These are phyloP conservation scores for Magallana gigas DNA, from an alignment of 1,140 invertebrate species.

Conservation along the genomic window DNA sequence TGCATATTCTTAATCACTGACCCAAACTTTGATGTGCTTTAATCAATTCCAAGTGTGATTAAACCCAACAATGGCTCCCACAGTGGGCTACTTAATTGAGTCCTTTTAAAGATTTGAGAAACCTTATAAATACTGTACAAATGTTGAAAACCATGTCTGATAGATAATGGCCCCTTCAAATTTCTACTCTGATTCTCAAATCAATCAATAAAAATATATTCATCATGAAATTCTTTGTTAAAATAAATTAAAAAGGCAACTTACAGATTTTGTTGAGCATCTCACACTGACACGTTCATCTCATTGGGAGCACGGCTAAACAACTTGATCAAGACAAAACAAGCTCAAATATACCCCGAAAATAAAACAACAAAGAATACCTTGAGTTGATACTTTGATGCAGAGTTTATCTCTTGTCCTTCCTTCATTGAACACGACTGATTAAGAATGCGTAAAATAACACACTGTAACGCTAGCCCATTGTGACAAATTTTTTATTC, in stretches of 20 bases:
- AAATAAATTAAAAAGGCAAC: conserved; percentile 1
- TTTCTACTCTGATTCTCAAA: background rate
- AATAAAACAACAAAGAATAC: background rate
- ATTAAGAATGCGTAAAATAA: conserved; percentile 23
- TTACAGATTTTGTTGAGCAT: background rate
- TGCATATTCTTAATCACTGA: conserved; percentile 38
- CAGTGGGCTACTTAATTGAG: conserved; percentile 18
- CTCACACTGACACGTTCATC: background rate
- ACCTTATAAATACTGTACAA: background rate
- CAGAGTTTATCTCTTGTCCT: conserved; percentile 4
- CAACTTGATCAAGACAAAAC: conserved; percentile 11
- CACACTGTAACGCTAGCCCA: background rate
- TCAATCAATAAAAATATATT: background rate
- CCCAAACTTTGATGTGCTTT: conserved; percentile 35
- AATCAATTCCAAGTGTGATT: conserved; percentile 34
- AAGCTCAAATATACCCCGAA: background rate
- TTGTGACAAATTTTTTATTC: conserved; percentile 35
- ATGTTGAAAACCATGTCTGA: background rate
- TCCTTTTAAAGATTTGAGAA: conserved; percentile 22
- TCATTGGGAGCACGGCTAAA: background rate
- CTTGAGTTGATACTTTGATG: background rate
- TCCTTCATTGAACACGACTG: conserved; percentile 24
- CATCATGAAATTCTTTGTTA: background rate
- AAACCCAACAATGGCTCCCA: background rate
- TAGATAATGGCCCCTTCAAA: background rate